phyloP scores from a whole-genome alignment of 2,888 invertebrate genomes.

The Embidobia sp. region DNA sequence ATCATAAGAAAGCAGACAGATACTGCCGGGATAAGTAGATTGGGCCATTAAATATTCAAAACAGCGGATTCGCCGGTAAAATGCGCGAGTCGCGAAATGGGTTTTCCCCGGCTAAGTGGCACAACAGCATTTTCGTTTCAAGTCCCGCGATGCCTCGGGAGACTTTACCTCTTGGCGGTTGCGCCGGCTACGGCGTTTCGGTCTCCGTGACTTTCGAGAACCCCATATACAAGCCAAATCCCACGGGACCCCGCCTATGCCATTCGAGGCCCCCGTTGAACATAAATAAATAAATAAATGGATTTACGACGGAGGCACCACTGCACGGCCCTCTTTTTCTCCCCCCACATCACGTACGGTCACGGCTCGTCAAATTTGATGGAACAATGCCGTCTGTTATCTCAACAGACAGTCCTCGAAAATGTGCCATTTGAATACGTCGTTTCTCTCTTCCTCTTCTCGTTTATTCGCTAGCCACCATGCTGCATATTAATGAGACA shows the following conservation, averaged over 20 bases:
- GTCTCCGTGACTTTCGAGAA: slow-evolving; percentile 78
- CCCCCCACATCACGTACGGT: slow-evolving; percentile 60
- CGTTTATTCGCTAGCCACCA: no score
- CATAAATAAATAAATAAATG: slow-evolving; percentile 82
- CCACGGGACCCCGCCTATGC: slow-evolving; percentile 75
- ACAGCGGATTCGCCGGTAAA: slow-evolving; percentile 60
- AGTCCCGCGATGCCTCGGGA: slow-evolving; percentile 75
- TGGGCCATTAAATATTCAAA: slow-evolving; percentile 67
- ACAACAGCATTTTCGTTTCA: slow-evolving; percentile 81
- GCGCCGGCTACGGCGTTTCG: slow-evolving; percentile 59
- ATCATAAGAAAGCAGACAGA: slow-evolving; percentile 51
- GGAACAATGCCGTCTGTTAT: slow-evolving; percentile 63
- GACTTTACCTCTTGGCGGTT: slow-evolving; percentile 71
- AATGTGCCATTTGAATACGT: slow-evolving; percentile 40
- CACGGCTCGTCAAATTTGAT: slow-evolving; percentile 64
- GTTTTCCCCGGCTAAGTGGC: slow-evolving; percentile 76
- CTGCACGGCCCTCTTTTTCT: slow-evolving; percentile 22
- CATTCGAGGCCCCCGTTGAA: slow-evolving; percentile 74
- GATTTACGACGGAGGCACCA: slow-evolving; percentile 75
- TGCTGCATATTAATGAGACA: no score
- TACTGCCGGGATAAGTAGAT: slow-evolving; percentile 61
- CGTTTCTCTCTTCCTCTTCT: slow-evolving; percentile 8
- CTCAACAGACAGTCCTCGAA: slow-evolving; percentile 39
- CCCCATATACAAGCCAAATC: slow-evolving; percentile 70
- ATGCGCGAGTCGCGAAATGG: slow-evolving; percentile 65